Evolutionary conservation across 2,113 vertebrate species (phyloP).

Genomic region (Paratilapia polleni): DNA sequence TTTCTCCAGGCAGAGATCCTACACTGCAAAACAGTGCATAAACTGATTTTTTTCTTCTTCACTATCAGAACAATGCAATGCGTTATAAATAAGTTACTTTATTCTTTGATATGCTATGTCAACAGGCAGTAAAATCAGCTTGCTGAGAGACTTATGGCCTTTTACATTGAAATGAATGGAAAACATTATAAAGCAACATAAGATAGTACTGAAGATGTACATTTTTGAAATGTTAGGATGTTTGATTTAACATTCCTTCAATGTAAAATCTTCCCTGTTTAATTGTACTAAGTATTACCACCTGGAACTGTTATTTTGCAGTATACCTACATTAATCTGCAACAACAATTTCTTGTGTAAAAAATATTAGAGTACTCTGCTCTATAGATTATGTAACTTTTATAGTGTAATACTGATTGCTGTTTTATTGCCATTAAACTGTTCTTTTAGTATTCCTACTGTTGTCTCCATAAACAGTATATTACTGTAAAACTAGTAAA

Average conservation of each 20-base stretch:
- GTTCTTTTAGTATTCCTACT: neutral
- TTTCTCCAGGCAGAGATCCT: constrained; percentile 24
- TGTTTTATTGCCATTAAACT: neutral
- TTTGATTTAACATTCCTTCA: neutral
- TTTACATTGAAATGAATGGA: neutral
- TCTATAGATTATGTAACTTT: neutral
- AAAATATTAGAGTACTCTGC: too few relatives aligned
- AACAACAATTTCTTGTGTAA: neutral
- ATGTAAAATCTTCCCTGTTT: neutral
- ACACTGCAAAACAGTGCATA: constrained; percentile 18
- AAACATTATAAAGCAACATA: neutral
- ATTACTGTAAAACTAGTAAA: neutral
- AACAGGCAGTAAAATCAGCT: neutral
- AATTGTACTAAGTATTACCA: neutral
- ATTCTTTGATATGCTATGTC: constrained; percentile 14
- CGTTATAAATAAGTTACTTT: neutral
- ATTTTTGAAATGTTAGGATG: neutral
- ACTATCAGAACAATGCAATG: neutral
- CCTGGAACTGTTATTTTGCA: neutral
- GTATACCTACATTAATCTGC: neutral
- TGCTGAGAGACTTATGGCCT: neutral
- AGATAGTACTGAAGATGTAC: neutral
- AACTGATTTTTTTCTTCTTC: neutral
- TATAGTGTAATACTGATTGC: neutral
- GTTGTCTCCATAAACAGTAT: neutral